Conservation (phyloP, 2,797 vertebrate species). For the Sus cebifrons region DNA sequence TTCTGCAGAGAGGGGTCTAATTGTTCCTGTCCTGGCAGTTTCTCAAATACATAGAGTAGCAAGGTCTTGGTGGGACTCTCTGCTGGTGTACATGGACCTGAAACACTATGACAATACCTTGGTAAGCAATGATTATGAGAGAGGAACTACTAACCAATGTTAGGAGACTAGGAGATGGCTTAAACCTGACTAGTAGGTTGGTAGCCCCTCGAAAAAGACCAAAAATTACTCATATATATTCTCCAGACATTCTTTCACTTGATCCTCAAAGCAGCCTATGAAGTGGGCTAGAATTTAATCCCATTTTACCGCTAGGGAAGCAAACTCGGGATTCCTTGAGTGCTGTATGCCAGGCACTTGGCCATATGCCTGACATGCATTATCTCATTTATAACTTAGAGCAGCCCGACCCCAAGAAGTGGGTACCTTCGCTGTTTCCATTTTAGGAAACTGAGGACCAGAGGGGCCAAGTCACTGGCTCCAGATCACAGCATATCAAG, state of each 20-base stretch:
- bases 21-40: not conserved
- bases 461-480: not conserved
- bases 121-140: not conserved
- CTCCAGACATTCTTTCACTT: conserved; percentile 1
- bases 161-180: not conserved
- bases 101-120: not conserved
- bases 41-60: not conserved
- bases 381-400: not conserved
- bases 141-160: not conserved
- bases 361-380: not conserved
- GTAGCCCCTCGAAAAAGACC: not conserved
- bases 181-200: not conserved
- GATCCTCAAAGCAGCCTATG: conserved; percentile 31
- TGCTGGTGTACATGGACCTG: not conserved
- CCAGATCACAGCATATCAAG: not conserved
- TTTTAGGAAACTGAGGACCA: not conserved
- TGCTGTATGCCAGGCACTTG: not conserved
- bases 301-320: not conserved
- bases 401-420: not conserved
- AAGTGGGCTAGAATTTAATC: conserved; percentile 5
- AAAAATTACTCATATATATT: not conserved
- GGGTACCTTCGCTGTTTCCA: not conserved
- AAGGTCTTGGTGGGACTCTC: not conserved
- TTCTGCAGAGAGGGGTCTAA: conserved; percentile 26
- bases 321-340: not conserved